Percentiles rank a stretch among this genome's conserved stretches.
phyloP scores from a whole-genome alignment of 2,888 invertebrate species.

The Troilus luridus region DNA sequence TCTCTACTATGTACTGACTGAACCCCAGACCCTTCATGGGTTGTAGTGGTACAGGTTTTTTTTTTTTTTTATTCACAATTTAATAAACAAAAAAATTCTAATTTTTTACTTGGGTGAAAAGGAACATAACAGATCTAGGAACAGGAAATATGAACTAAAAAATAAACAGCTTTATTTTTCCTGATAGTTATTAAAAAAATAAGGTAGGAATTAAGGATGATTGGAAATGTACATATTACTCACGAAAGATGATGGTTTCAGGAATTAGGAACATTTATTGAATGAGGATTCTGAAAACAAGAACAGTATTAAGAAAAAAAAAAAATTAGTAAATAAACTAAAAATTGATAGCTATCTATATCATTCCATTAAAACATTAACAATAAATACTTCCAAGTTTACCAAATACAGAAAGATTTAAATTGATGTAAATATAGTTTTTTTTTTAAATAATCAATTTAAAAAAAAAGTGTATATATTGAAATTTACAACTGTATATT shows the following conservation, averaged over 20 bases:
- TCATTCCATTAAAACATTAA: neutral
- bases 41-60: too few relatives aligned
- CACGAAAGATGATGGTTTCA: constrained; percentile 17
- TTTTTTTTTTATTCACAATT: too few relatives aligned
- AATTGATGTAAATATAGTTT: neutral
- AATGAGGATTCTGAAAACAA: constrained; percentile 33
- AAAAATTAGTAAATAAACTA: neutral
- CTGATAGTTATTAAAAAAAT: neutral
- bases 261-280: constrained; percentile 28
- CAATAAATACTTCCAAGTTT: neutral
- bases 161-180: neutral
- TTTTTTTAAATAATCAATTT: neutral
- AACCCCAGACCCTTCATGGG: too few relatives aligned
- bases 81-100: too few relatives aligned
- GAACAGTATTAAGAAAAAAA: neutral
- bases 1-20: too few relatives aligned
- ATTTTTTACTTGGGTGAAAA: neutral
- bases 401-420: neutral
- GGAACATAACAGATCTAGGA: neutral
- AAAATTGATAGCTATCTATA: neutral
- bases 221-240: neutral
- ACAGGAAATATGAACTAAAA: neutral
- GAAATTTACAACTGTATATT: too few relatives aligned
- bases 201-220: neutral
- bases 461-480: too few relatives aligned